Evolutionary conservation across 1,140 invertebrate species (phyloP).

Genomic region (Tetramorium simillimum): DNA sequence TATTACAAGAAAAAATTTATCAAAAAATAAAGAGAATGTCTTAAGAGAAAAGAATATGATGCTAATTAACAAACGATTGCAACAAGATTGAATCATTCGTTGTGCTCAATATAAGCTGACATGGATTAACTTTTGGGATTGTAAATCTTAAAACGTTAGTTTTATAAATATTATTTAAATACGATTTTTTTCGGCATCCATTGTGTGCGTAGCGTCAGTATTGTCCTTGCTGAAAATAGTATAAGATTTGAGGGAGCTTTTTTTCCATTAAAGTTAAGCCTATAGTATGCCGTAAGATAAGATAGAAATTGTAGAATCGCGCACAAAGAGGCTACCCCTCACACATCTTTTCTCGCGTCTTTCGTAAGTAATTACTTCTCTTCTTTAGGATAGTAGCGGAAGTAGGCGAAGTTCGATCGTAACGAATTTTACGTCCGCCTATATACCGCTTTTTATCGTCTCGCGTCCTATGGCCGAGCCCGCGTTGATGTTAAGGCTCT

Average conservation of each 20-base stretch:
- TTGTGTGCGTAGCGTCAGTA: background rate
- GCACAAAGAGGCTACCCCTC: background rate
- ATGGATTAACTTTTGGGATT: background rate
- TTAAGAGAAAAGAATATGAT: background rate
- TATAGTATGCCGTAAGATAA: background rate
- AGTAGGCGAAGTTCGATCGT: constrained; percentile 69
- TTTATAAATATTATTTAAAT: background rate
- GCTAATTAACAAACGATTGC: background rate
- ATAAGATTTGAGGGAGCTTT: background rate
- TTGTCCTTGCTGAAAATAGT: background rate
- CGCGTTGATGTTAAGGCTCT: constrained; percentile 77
- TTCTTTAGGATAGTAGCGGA: constrained; percentile 59
- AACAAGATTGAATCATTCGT: background rate
- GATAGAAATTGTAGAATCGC: constrained; percentile 9
- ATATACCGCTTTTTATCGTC: constrained; percentile 80
- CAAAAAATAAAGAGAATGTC: background rate
- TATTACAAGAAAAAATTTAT: background rate
- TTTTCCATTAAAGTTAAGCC: background rate
- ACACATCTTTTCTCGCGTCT: constrained; percentile 10
- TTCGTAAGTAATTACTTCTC: constrained; percentile 31
- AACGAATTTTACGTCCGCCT: constrained; percentile 77
- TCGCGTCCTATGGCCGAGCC: constrained; percentile 75
- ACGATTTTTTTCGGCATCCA: background rate
- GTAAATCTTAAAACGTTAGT: background rate
- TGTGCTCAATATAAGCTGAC: too few species aligned